These are phyloP conservation scores for Ooceraea biroi DNA, from an alignment of 1,140 invertebrate genomes.

Conservation along the genomic window DNA sequence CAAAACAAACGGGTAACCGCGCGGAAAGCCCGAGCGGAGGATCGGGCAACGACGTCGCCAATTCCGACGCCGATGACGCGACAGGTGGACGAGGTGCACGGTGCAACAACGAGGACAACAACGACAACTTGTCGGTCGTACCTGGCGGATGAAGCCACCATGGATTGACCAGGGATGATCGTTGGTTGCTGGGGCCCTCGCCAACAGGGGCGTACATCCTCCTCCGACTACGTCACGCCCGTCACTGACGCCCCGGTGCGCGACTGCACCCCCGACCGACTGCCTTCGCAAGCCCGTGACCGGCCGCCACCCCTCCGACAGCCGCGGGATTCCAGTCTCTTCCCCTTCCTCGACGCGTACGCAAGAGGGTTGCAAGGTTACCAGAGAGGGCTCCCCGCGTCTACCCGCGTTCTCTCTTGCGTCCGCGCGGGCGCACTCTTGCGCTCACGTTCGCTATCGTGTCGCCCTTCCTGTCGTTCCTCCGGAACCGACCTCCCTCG, in stretches of 20 bases:
- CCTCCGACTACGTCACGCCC: slow-evolving; percentile 85
- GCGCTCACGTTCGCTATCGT: slow-evolving; percentile 20
- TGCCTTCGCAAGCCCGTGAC: slow-evolving; percentile 72
- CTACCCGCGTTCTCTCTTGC: slow-evolving; percentile 44
- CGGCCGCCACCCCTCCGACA: slow-evolving; percentile 78
- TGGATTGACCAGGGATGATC: slow-evolving; percentile 84
- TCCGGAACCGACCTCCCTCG: slow-evolving; percentile 58
- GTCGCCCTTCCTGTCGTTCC: slow-evolving; percentile 48
- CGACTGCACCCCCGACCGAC: slow-evolving; percentile 75
- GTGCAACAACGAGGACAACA: slow-evolving; percentile 16
- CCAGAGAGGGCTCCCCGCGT: slow-evolving; percentile 60
- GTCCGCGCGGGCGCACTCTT: slow-evolving; percentile 40
- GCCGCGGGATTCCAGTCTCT: slow-evolving; percentile 70
- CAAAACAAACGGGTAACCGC: slow-evolving; percentile 45
- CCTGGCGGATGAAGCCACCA: slow-evolving; percentile 85
- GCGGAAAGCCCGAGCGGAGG: not conserved
- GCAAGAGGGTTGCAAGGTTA: slow-evolving; percentile 85
- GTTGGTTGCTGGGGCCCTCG: slow-evolving; percentile 83
- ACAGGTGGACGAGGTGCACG: slow-evolving; percentile 33
- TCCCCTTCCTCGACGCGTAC: slow-evolving; percentile 78
- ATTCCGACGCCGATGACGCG: slow-evolving; percentile 11
- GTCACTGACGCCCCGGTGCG: slow-evolving; percentile 82
- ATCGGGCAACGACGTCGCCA: not conserved
- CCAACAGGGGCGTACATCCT: slow-evolving; percentile 86
- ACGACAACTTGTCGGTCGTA: slow-evolving; percentile 69